Base-by-base conservation (phyloP, 2,888 invertebrate species). In the Pocota personata region DNA sequence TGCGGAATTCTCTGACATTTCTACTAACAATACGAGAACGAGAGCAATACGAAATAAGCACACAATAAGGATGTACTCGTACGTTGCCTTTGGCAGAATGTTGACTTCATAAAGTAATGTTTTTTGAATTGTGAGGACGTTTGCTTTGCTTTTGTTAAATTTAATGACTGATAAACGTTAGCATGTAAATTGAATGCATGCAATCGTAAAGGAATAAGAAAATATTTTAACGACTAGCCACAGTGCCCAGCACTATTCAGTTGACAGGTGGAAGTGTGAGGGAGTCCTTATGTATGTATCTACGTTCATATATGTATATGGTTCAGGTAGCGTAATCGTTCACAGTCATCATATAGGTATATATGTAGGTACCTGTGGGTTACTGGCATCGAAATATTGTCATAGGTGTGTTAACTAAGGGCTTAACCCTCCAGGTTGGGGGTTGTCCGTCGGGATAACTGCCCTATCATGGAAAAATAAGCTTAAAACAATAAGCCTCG, bases 1-100 rank as follows among this genome's bases (percentile, higher is more conserved):
- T 84, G 35, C 37, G 79, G 83, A 84, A 84, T 84, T 79, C 75
- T 46, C 37, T 55, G 40, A 50, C 58, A 80, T 80, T 67, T 67
- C 58, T 27, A 50, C 50, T 50, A 52, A 35, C 24, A 50, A 71
- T 58, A 37, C 32, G 55, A 27, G 21, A 55, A 48, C 48, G 30
- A n/a, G 32, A 19, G 21, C 37, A n/a, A 43, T 12, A 37, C 43
- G 16, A 62, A 24, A 37, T 24, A 24, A 21, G 46, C 10, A 35
- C 16, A 37, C 30, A 35, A n/a, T 10, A 32, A 46, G 27, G 12
- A 64, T 35, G 35, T 14, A n/a, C n/a, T n/a, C n/a, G n/a, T n/a
- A 21, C 30, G 7, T 14, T 43, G 40, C 24, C 21, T 19, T 21
- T 19, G 19, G 27, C 7, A 60, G 72, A 58, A 58, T 72, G 58